Evolutionary conservation across 2,113 vertebrate species (phyloP), one percentile per base, ranked within the genome.

Genomic region (Etheostoma spectabile): DNA sequence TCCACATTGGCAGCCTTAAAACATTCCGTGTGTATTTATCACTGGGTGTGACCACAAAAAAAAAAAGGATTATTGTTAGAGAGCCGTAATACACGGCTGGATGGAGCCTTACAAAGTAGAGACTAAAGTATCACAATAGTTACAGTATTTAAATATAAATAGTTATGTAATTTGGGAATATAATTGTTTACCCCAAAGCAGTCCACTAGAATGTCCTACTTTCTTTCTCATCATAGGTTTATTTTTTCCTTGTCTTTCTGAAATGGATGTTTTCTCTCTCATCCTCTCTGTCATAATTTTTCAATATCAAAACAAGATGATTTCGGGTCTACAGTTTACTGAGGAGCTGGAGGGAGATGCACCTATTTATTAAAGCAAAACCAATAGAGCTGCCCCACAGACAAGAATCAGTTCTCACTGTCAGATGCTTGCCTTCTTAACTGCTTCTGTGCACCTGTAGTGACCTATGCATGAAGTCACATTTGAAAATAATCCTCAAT

Each of bases 311-410:
- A 27, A 52, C 30, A 22, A 52, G 52, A n/a, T 61, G 63, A 59
- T 78, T 77, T 66, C 1, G 0, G 27, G 53, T 48, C n/a, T 63
- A 30, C n/a, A 35, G 67, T 38, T 4, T 42, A 46, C 48, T 18
- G 51, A 35, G 16, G 46, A 77, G 79, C 81, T 62, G 42, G 49
- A 79, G 69, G 79, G 83, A 76, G 74, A 14, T 49, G 7, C 53
- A 49, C 3, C 53, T 72, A 35, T 80, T 83, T 77, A 84, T 79
- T 72, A 77, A 64, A 84, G 77, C 38, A n/a, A 82, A 84, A 82
- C 79, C 83, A 79, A 52, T 51, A 70, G 62, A 83, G 79, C 86
- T 60, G 67, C 73, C 57, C 48, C 38, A 4, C 14, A 60, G 79
- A 61, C 30, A 27, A 45, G 2, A 63, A 73, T 71, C 22, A 71